Base-by-base conservation (phyloP, 2,797 vertebrate species). In the Bovichtus variegatus region DNA sequence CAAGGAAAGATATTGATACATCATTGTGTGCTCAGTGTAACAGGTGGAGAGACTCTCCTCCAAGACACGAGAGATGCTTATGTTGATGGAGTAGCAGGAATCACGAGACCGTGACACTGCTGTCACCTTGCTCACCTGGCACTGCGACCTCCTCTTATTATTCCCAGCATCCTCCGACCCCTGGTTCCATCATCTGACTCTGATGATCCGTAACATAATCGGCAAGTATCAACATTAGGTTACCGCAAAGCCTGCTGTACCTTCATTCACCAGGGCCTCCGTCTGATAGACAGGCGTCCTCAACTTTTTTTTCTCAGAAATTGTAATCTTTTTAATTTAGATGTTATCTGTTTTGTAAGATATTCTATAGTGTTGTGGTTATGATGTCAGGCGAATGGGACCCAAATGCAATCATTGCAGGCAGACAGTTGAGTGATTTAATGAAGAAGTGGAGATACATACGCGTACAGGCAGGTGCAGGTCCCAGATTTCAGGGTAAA, bases 1-100 rank as follows among this genome's bases (percentile, higher is more conserved):
- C n/a, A n/a, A n/a, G n/a, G n/a, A n/a, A n/a, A n/a, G 31, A 74
- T 63, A 49, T 2, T 23, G 31, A 78, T 82, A 21, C 51, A 13
- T 67, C 57, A 63, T 50, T 53, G 57, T 36, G 10, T 3, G 4
- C 41, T 50, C 34, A 38, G 53, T 34, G 27, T 16, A 57, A 66
- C 51, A 54, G 36, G 46, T 60, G 44, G 19, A 51, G 9, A 25
- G n/a, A 68, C n/a, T 29, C n/a, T 12, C 46, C 21, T 54, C 60
- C 65, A n/a, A 68, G 13, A 58, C 50, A 31, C 27, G 46, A 67
- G 34, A 55, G 38, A 19, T 41, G 4, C 44, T 69, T 59, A 70
- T 4, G 4, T 41, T 74, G 23, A 40, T 49, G 25, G 40, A 66
- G 59, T 1, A 58, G 43, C n/a, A 57, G 4, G 40, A 40, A 27